Base-by-base conservation (phyloP, 2,113 vertebrate species). In the Aepyceros melampus region DNA sequence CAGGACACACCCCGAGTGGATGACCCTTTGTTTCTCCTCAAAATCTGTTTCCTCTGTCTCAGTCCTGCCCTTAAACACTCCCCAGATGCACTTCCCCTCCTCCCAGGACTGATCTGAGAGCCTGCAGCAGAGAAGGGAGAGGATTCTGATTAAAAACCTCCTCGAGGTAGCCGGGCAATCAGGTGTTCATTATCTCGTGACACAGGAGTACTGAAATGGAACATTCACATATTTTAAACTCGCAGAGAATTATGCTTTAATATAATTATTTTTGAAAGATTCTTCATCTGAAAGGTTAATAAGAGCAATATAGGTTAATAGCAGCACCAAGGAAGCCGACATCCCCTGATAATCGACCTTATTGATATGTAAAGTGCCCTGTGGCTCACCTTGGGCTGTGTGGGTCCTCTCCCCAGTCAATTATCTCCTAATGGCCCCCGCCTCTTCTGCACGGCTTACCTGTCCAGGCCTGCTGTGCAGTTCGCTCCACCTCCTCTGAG, bases 211-310 rank as follows among this genome's bases (percentile, higher is more conserved):
- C 97, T 93, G 98, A 98, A 98, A 98, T 96, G 98, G 97, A 99
- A 98, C 96, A 97, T 96, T 98, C 98, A 95, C 98, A 91, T 98
- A 93, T 98, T 99, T 98, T 97, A 96, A 98, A 98, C 98, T 97
- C 88, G 74, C 95, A 98, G 98, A 98, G 98, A 97, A 98, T 98
- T 98, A 97, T 98, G 97, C 98, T 98, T 99, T 98, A 98, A 98
- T 99, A 97, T 98, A 98, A 99, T 99, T 98, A 99, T 98, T 99
- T 98, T 98, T 98, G 98, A 99, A 99, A 99, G 98, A 98, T 98
- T 98, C 98, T 99, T 98, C 98, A 98, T 99, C 98, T 98, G 98
- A 98, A 98, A 99, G 98, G 99, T 99, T 99, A 99, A 99, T 98
- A 98, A 98, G 98, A 99, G 98, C 98, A 99, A 98, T 98, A 95